Conservation (phyloP, 2,888 invertebrate genomes). For the Lymantria dispar region DNA sequence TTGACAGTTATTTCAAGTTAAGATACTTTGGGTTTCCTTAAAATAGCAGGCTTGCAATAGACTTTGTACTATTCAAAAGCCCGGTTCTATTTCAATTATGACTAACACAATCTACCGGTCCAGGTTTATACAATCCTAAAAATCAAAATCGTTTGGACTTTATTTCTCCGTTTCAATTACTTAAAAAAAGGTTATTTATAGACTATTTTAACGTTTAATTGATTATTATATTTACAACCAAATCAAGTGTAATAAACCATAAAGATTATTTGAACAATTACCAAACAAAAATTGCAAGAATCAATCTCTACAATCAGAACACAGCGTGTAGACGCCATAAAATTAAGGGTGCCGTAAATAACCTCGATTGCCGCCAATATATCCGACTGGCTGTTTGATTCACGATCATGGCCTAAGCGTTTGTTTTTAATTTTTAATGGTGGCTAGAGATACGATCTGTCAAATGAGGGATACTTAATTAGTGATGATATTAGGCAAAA, state of each 20-base stretch:
- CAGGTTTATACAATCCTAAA: too few species aligned
- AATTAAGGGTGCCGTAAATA: constrained; percentile 50
- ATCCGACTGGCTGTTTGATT: constrained; percentile 46
- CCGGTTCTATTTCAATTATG: too few species aligned
- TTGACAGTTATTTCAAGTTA: too few species aligned
- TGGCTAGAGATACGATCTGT: constrained; percentile 33
- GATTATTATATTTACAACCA: not conserved
- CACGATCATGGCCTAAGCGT: constrained; percentile 28
- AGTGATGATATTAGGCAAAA: constrained; percentile 6
- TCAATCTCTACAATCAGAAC: constrained; percentile 6
- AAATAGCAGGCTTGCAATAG: too few species aligned
- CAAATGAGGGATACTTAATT: constrained; percentile 29
- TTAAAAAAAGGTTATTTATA: too few species aligned
- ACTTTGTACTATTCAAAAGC: too few species aligned
- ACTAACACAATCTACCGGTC: too few species aligned
- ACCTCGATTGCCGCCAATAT: constrained; percentile 59
- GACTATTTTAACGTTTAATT: not conserved
- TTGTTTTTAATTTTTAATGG: constrained; percentile 36
- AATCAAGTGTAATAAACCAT: not conserved
- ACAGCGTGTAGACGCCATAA: constrained; percentile 19
- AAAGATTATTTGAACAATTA: constrained; percentile 2
- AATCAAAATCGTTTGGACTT: too few species aligned
- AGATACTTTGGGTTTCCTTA: too few species aligned
- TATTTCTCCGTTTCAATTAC: too few species aligned
- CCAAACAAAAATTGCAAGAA: constrained; percentile 22